Percentiles rank a stretch among this genome's conserved stretches.
Conservation (phyloP, 2,113 vertebrate species). For the Varanus komodoensis region DNA sequence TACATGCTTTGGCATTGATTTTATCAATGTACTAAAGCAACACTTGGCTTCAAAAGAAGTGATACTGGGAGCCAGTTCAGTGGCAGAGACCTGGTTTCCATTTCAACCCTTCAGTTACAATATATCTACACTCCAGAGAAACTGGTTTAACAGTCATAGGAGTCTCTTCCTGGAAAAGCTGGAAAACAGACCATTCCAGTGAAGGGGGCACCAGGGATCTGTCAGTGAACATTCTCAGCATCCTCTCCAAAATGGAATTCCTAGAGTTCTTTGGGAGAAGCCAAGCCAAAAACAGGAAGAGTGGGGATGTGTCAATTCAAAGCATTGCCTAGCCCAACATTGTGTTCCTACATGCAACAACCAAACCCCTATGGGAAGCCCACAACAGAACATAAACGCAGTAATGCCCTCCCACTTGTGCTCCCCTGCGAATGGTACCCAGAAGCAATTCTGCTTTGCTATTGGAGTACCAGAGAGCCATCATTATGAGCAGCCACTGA, state of each 20-base stretch:
- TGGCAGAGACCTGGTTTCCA: neutral
- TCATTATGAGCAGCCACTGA: no score
- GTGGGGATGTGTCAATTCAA: no score
- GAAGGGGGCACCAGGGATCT: neutral
- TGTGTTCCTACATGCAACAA: no score
- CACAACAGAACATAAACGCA: no score
- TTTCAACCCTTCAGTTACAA: neutral
- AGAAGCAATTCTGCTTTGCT: no score
- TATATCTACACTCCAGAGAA: neutral
- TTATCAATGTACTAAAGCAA: conserved; percentile 3
- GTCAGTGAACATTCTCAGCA: conserved; percentile 38
- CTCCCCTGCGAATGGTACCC: no score
- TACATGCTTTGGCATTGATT: neutral
- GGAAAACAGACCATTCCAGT: neutral
- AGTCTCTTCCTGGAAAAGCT: neutral
- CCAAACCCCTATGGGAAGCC: no score
- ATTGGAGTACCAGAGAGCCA: no score
- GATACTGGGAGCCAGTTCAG: neutral
- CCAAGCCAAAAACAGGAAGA: neutral
- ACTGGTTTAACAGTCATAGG: neutral
- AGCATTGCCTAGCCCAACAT: no score
- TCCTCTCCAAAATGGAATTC: neutral
- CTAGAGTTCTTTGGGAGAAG: neutral
- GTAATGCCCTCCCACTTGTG: no score
- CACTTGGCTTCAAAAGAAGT: neutral